Evolutionary conservation across 2,797 vertebrate genomes (phyloP), one percentile per base, ranked within the genome.

Genomic region (Lepidocolaptes lacrymiger): DNA sequence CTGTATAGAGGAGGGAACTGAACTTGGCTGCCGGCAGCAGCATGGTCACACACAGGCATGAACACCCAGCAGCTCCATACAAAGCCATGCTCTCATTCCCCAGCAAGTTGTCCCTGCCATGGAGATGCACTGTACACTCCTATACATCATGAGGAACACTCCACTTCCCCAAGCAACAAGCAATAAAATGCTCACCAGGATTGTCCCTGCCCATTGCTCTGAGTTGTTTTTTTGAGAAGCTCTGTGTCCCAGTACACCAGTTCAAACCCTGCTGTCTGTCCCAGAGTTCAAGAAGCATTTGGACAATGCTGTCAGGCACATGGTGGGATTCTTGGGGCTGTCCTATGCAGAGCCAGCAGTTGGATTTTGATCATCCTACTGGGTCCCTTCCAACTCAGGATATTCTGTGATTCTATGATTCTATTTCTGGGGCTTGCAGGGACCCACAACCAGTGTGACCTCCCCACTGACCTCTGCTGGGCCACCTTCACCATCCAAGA

Each of bases 391-490:
- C 17, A 59, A 41, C 68, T 46, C 20, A 14, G 52, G 59, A 21
- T 5, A 30, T 17, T 66, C 9, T 61, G 62, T 20, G 52, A 21
- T 9, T 10, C 52, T 18, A 11, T 26, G 63, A 22, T 36, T 49
- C 79, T n/a, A 1, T 36, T 69, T 51, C 51, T 69, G 55, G 37
- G 5, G 34, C 54, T 63, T 17, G 2, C 0, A 0, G 43, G 51
- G 63, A 52, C 30, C 15, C 0, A 0, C 2, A 0, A 12, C 28
- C 49, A 14, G 7, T 0, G 10, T 8, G 11, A 64, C 51, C 30
- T 54, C 83, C 51, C 62, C 43, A 58, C 75, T 78, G n/a, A 52
- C 51, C 36, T 68, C 71, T 87, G 74, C 72, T 27, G 5, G 3
- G 46, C 26, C 54, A 72, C 59, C 62, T 80, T 37, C 61, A 37